Evolutionary conservation across 2,797 vertebrate species (phyloP), one percentile per base, ranked within the genome.

Genomic region (Melanotaenia parkinsoni): DNA sequence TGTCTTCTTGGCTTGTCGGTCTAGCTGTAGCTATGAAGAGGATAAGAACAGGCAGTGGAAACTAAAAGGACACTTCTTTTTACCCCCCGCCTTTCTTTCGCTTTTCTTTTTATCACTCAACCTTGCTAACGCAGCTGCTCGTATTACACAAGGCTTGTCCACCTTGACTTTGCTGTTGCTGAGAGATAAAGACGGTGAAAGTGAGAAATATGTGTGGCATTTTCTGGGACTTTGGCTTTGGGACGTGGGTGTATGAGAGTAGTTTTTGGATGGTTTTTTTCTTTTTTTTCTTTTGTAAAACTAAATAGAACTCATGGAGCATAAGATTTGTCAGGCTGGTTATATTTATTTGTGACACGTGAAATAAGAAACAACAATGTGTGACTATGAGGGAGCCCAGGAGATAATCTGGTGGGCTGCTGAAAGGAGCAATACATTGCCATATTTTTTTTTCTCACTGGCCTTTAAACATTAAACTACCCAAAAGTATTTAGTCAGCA

Each of bases 361-460:
- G 88, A 92, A 93, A 91, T 92, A 70, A 80, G 77, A 90, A 92
- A 88, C 91, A 88, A 89, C 93, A 93, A 93, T 90, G 83, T 90
- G 90, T 88, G 93, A 94, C 93, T 91, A 90, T 93, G 89, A 90
- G 92, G 85, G 93, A 92, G 86, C 91, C 89, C 82, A 53, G 77
- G 87, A 91, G 94, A 93, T 77, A 74, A 83, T 90, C 89, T 82
- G 81, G 77, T 88, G 75, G 53, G 33, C 71, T 28, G 67, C 81
- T 82, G 84, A 77, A 84, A 89, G 81, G 81, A 70, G 72, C 82
- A 82, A 91, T 83, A 77, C 85, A 83, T 87, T 77, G 70, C 79
- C 67, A 79, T 67, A 62, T 87, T 74, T 45, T 45, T 45, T 45
- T 45, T 45, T 2, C 77, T 78, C 50, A 62, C 80, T 88, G 81